Evolutionary conservation across 2,797 vertebrate species (phyloP).

Genomic region (Columba guinea): DNA sequence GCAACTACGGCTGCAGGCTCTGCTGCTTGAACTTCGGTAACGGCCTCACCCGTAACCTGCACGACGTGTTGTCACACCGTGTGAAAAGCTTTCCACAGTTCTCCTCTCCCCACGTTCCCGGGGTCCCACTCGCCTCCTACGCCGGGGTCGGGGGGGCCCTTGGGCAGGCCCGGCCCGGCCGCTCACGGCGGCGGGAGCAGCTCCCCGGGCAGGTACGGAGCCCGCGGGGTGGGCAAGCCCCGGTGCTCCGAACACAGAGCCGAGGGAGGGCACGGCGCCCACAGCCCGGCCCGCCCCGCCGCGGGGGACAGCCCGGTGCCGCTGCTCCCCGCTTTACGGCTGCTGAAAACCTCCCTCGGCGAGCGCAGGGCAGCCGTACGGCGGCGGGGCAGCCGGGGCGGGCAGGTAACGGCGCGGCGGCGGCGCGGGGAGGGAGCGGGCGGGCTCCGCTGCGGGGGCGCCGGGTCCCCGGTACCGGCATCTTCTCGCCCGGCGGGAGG

Average conservation of each 20-base stretch:
- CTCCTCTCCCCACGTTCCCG: no score
- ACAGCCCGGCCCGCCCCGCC: background rate
- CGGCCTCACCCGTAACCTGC: background rate
- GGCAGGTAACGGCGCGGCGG: background rate
- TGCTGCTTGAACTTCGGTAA: accelerated
- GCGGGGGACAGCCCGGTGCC: background rate
- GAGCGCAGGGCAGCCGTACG: slow-evolving; percentile 49
- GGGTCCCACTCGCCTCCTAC: background rate
- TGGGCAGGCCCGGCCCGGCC: background rate
- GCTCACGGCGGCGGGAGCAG: background rate
- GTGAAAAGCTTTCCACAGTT: accelerated
- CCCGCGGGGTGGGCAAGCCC: background rate
- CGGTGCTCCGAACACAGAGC: background rate
- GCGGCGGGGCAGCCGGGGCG: background rate
- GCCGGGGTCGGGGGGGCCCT: accelerated
- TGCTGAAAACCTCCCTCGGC: slow-evolving; percentile 65
- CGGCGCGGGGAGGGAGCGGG: background rate
- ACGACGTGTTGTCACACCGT: accelerated
- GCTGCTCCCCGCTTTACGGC: slow-evolving; percentile 66
- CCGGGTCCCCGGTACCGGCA: background rate
- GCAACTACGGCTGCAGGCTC: background rate
- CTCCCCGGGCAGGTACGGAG: background rate
- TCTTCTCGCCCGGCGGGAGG: background rate
- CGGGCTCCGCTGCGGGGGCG: background rate
- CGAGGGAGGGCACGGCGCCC: no score